These are phyloP conservation scores for Cephus pulcher DNA, from an alignment of 2,888 invertebrate species.

Conservation along the genomic window DNA sequence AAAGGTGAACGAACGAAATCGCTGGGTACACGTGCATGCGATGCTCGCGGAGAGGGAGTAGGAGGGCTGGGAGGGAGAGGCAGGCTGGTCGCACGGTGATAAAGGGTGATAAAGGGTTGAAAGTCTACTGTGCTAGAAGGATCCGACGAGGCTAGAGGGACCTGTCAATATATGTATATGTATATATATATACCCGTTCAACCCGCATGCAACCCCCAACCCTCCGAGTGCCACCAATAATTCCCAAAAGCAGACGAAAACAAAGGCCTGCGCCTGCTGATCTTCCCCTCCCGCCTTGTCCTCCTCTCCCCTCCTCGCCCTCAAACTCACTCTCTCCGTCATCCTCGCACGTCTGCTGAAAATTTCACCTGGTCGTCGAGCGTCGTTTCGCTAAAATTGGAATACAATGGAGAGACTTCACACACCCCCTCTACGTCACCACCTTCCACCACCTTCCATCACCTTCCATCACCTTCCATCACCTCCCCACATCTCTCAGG, in stretches of 20 bases:
- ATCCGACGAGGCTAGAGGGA: constrained; percentile 30
- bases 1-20: constrained; percentile 51
- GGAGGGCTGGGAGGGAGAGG: background rate
- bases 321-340: constrained; percentile 16
- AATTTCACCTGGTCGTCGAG: constrained; percentile 8
- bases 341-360: constrained; percentile 18
- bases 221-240: constrained; percentile 50
- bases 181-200: constrained; percentile 45
- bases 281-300: background rate
- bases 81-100: constrained; percentile 4
- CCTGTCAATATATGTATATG: constrained; percentile 47
- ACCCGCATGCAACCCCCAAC: constrained; percentile 27
- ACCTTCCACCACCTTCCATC: constrained; percentile 25
- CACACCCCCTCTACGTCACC: constrained; percentile 64
- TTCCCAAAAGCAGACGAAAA: constrained; percentile 54
- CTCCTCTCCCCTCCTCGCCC: background rate
- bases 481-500: background rate
- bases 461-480: background rate
- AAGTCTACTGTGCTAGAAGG: constrained; percentile 16
- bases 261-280: constrained; percentile 38
- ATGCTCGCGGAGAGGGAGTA: constrained; percentile 17
- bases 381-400: background rate
- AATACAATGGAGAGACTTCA: constrained; percentile 6
- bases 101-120: constrained; percentile 15
- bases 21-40: constrained; percentile 45